These are phyloP conservation scores for Sarcophaga rosellei DNA, from an alignment of 2,888 invertebrate genomes.

Conservation along the genomic window DNA sequence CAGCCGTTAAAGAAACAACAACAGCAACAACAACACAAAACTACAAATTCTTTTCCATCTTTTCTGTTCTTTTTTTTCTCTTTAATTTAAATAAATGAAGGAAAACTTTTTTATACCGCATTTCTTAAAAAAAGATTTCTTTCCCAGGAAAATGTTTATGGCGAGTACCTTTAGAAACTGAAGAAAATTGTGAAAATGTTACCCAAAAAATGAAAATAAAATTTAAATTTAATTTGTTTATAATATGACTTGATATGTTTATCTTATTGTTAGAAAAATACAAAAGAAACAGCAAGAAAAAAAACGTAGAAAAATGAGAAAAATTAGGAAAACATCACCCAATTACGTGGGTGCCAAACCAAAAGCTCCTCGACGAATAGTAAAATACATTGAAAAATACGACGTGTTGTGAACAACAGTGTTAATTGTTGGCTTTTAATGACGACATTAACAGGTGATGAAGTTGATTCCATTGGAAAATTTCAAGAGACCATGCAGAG, in stretches of 20 bases:
- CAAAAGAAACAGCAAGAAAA: background rate
- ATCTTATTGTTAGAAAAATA: slow-evolving; percentile 60
- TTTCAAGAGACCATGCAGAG: slow-evolving; percentile 50
- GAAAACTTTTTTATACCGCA: slow-evolving; percentile 22
- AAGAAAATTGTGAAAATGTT: slow-evolving; percentile 61
- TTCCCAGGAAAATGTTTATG: slow-evolving; percentile 38
- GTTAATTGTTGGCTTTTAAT: slow-evolving; percentile 41
- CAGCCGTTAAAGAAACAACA: background rate
- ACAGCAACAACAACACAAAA: slow-evolving; percentile 26
- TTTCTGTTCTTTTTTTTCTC: background rate
- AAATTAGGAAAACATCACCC: slow-evolving; percentile 31
- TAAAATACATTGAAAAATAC: slow-evolving; percentile 36
- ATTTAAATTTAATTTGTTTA: slow-evolving; percentile 70
- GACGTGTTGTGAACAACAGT: slow-evolving; percentile 11
- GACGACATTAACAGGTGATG: slow-evolving; percentile 52
- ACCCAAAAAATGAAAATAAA: slow-evolving; percentile 52
- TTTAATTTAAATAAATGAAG: background rate
- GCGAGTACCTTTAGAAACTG: slow-evolving; percentile 31
- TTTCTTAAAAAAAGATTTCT: slow-evolving; percentile 30
- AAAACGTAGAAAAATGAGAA: slow-evolving; percentile 32
- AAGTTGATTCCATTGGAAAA: slow-evolving; percentile 31
- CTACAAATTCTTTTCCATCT: slow-evolving; percentile 1
- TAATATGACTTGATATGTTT: slow-evolving; percentile 69
- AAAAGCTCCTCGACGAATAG: slow-evolving; percentile 53
- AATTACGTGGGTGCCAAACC: slow-evolving; percentile 67